Conservation (phyloP, 2,113 vertebrate genomes). For the Ceyx margarethae region DNA sequence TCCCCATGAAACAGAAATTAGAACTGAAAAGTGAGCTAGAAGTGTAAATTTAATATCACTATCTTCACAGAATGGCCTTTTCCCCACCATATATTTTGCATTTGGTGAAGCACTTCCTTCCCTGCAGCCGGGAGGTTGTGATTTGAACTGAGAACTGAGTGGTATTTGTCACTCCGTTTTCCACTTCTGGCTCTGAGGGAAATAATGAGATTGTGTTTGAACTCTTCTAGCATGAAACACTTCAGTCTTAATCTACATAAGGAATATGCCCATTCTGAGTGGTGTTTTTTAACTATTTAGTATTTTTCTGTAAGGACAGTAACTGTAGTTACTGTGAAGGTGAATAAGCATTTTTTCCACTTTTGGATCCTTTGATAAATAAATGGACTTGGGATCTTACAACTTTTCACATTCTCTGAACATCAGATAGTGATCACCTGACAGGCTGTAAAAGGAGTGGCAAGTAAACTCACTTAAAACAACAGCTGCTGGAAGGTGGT, state of each 20-base stretch:
- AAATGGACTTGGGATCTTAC: neutral
- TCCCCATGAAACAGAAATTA: neutral
- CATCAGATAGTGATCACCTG: neutral
- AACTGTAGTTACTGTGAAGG: neutral
- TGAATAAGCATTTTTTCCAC: neutral
- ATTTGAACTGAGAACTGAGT: neutral
- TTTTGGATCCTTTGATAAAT: neutral
- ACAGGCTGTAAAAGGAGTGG: neutral
- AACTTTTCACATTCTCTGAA: neutral
- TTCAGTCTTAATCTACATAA: neutral
- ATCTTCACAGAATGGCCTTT: neutral
- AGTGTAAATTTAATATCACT: neutral
- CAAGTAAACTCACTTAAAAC: neutral
- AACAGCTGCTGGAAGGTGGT: neutral
- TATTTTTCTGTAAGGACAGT: neutral
- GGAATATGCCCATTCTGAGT: neutral
- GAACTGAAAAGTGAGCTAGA: neutral
- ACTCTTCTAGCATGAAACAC: neutral
- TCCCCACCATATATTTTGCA: neutral
- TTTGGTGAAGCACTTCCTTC: neutral
- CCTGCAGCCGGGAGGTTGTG: neutral
- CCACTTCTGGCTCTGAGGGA: neutral
- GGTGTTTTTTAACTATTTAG: neutral
- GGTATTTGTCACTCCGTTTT: neutral
- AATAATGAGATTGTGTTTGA: neutral